Percentiles rank a stretch among this genome's conserved stretches.
Conservation (phyloP, 2,113 vertebrate species). For the Rhabdornis inornatus region DNA sequence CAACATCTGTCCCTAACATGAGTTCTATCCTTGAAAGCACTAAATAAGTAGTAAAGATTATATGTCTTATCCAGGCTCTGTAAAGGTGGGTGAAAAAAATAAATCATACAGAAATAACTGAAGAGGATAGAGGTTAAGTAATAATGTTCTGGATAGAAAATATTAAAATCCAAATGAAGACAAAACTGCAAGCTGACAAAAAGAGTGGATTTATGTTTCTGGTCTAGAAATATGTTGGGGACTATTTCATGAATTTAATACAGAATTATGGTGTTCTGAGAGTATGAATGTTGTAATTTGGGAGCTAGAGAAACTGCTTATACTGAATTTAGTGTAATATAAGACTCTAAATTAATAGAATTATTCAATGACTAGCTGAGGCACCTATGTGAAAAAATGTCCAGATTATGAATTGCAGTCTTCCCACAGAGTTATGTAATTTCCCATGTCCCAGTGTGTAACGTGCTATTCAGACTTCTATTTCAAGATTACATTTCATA, state of each 20-base stretch:
- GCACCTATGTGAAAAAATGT: background rate
- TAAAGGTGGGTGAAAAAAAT: background rate
- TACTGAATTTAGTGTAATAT: background rate
- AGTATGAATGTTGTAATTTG: background rate
- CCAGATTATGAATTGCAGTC: background rate
- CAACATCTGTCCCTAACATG: conserved; percentile 6
- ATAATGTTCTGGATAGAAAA: background rate
- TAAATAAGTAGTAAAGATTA: background rate
- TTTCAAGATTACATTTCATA: background rate
- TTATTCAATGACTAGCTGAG: background rate
- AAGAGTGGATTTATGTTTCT: background rate
- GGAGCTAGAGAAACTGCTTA: background rate
- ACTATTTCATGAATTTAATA: background rate
- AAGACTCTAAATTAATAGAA: background rate
- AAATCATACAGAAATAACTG: background rate
- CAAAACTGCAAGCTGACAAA: background rate
- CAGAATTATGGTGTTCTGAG: background rate
- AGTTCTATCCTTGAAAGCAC: background rate
- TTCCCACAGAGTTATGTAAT: background rate
- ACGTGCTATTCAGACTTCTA: background rate
- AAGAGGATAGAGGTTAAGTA: background rate
- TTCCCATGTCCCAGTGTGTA: background rate
- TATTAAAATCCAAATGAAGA: background rate
- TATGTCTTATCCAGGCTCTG: background rate
- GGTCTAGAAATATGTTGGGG: fast-evolving